Base-by-base conservation (phyloP, 2,888 invertebrate genomes). In the Ophion ventricosus region DNA sequence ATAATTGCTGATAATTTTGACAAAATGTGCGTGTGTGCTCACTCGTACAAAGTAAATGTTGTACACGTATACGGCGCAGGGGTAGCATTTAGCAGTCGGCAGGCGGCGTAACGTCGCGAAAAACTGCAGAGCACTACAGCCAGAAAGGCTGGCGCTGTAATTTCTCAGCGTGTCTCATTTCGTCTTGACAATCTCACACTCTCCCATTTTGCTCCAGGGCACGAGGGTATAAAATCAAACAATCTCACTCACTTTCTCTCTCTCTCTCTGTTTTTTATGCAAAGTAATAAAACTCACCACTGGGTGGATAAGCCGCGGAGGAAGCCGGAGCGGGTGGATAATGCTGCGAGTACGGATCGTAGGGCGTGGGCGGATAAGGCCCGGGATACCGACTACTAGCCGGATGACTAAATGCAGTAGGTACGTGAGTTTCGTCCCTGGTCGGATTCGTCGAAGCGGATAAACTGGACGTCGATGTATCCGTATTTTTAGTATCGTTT, bases 281-380 rank as follows among this genome's bases (percentile, higher is more conserved):
- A 35, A 49, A n/a, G 8, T 56, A 70, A 70, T 59, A 57, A 40
- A 72, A 90, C 90, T 88, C 85, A 93, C 93, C 92, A 89, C 88
- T 88, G 61, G 93, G 90, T 76, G 93, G 91, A 88, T 93, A 93
- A 88, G 91, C 90, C 57, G 92, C 90, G 10, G 92, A 90, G 25
- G 92, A 90, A 17, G 90, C 91, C 54, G 92, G 92, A 25, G 91
- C 90, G 11, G 92, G 91, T 76, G 93, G 91, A 86, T 93, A 93
- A 85, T 93, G 93, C 74, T 93, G 93, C 25, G 92, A 86, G 63
- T 93, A 93, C 23, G 93, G 93, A 82, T 93, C 93, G 23, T 93
- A 93, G 11, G 93, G 92, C 20, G 90, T 90, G 1, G 93, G 92
- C 3, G 93, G 93, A 88, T 93, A 93, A 4, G 92, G 91, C 5